Evolutionary conservation across 2,797 vertebrate species (phyloP).

Genomic region (Prionace glauca): DNA sequence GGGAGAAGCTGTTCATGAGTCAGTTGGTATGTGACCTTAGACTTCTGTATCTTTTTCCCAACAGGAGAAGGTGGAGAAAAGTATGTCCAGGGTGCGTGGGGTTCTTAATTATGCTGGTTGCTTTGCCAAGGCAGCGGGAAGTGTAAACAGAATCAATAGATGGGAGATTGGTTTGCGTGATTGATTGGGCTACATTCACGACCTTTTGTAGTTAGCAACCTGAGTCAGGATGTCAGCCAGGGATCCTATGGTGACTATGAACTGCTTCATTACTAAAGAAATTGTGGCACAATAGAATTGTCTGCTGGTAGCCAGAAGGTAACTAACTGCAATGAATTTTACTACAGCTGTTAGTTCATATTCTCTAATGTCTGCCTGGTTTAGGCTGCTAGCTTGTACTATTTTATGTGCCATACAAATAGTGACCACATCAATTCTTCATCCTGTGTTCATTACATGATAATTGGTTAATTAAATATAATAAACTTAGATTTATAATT

Average conservation of each 20-base stretch:
- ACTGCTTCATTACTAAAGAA: not conserved
- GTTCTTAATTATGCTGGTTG: too few relatives aligned
- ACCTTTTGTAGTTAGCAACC: not conserved
- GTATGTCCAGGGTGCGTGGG: too few relatives aligned
- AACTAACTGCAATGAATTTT: not conserved
- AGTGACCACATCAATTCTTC: not conserved
- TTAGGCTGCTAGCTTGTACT: not conserved
- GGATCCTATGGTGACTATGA: too few relatives aligned
- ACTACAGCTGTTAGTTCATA: not conserved
- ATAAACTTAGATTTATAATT: not conserved
- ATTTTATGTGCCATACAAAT: not conserved
- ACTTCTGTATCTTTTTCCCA: too few relatives aligned
- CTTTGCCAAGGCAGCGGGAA: too few relatives aligned
- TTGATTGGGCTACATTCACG: too few relatives aligned
- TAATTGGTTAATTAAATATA: slow-evolving; percentile 18
- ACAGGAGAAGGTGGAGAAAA: too few relatives aligned
- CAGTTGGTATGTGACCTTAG: too few relatives aligned
- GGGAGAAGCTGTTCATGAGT: too few relatives aligned
- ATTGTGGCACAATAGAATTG: not conserved
- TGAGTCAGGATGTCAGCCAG: not conserved
- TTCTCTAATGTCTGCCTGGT: not conserved
- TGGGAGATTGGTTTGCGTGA: too few relatives aligned
- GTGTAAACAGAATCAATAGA: too few relatives aligned
- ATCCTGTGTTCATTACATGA: not conserved
- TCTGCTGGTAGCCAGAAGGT: not conserved